These are phyloP conservation scores for Leptinotarsa peninsularis DNA, from an alignment of 2,888 invertebrate genomes.

Conservation along the genomic window DNA sequence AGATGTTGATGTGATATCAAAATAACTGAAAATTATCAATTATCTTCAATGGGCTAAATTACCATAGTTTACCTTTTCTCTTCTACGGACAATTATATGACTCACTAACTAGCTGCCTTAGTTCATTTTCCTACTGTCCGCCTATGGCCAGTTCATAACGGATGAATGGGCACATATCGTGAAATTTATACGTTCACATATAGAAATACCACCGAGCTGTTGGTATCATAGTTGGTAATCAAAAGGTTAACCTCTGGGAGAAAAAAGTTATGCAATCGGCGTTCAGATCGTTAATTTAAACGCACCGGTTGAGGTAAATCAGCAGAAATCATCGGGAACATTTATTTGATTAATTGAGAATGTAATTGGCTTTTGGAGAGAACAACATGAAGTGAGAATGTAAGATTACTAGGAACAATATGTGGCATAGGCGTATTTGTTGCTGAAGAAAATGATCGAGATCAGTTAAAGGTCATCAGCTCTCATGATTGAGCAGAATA, in stretches of 20 bases:
- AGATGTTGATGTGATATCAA: too few species aligned
- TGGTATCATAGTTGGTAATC: slow-evolving; percentile 34
- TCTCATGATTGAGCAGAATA: background rate
- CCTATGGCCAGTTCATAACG: slow-evolving; percentile 27
- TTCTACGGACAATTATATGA: background rate
- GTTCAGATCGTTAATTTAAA: slow-evolving; percentile 38
- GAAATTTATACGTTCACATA: slow-evolving; percentile 33
- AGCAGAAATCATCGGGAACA: slow-evolving; percentile 41
- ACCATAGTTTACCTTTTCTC: too few species aligned
- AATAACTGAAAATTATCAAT: too few species aligned
- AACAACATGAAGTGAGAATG: slow-evolving; percentile 22
- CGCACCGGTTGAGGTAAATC: slow-evolving; percentile 36
- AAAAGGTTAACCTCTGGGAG: slow-evolving; percentile 35
- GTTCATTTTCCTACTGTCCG: slow-evolving; percentile 19
- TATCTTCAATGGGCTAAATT: too few species aligned
- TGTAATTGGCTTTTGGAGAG: slow-evolving; percentile 38
- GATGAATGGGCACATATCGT: slow-evolving; percentile 33
- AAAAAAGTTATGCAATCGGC: slow-evolving; percentile 28
- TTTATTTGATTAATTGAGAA: slow-evolving; percentile 40
- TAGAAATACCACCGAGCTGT: slow-evolving; percentile 30
- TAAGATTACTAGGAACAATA: slow-evolving; percentile 17
- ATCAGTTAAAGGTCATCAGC: slow-evolving; percentile 3
- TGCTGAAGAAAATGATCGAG: slow-evolving; percentile 1
- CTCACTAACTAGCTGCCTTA: background rate
- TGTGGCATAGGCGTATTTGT: slow-evolving; percentile 6